Evolutionary conservation across 1,140 invertebrate genomes (phyloP).

Genomic region (Drosophila sp.): DNA sequence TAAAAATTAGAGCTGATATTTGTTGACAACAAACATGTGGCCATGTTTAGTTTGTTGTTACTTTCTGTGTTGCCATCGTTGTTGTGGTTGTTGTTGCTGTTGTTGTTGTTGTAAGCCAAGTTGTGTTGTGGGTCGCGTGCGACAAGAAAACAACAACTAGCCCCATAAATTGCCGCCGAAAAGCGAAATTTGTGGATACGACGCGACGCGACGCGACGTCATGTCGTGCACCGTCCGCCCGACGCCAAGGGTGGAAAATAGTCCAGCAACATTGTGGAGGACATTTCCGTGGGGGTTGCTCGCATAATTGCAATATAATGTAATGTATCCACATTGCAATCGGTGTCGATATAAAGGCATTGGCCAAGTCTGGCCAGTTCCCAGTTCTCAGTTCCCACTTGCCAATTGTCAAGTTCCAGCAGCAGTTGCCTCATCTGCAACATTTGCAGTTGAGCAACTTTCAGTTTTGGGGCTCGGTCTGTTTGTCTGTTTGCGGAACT

Average conservation of each 20-base stretch:
- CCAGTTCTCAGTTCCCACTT: too few species aligned
- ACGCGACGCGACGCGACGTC: conserved; percentile 47
- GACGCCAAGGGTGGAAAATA: conserved; percentile 60
- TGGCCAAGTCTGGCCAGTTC: too few species aligned
- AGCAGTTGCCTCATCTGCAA: conserved; percentile 54
- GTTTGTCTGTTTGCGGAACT: conserved; percentile 59
- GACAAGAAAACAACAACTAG: conserved; percentile 31
- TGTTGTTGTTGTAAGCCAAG: conserved; percentile 27
- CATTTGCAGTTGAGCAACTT: conserved; percentile 64
- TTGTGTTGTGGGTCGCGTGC: conserved; percentile 58
- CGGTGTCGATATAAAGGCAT: conserved; percentile 5
- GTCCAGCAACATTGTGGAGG: conserved; percentile 17
- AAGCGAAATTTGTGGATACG: conserved; percentile 58
- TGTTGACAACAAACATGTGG: conserved; percentile 76
- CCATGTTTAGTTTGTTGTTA: conserved; percentile 14
- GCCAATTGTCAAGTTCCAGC: conserved; percentile 60
- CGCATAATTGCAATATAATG: conserved; percentile 77
- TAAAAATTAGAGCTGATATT: conserved; percentile 70
- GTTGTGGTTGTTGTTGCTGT: conserved; percentile 5
- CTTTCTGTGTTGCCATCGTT: background rate
- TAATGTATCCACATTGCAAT: conserved; percentile 16
- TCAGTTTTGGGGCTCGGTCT: conserved; percentile 47
- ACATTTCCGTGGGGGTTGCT: conserved; percentile 50
- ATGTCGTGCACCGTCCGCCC: conserved; percentile 60
- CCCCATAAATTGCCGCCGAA: conserved; percentile 52